Percentiles rank a stretch among this genome's conserved stretches.
Conservation (phyloP, 2,888 invertebrate species). For the Rhagonycha fulva region DNA sequence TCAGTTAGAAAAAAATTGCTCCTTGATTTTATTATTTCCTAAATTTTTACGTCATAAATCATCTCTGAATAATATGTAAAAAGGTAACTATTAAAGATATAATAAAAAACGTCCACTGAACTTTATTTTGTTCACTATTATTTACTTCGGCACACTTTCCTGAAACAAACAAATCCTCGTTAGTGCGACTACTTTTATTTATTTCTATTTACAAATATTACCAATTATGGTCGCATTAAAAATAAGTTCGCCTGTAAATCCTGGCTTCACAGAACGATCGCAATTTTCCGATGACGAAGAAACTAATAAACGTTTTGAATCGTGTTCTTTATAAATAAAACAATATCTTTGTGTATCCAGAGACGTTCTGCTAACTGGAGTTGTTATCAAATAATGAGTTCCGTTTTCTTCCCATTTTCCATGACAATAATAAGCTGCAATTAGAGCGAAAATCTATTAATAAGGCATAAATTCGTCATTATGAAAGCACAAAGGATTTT, state of each 20-base stretch:
- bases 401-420: slow-evolving; percentile 89
- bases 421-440: slow-evolving; percentile 83
- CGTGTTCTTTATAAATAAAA: slow-evolving; percentile 73
- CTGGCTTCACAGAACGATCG: slow-evolving; percentile 60
- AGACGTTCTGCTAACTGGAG: slow-evolving; percentile 70
- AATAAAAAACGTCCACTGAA: slow-evolving; percentile 27
- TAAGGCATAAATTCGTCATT: neutral
- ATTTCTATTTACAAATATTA: slow-evolving; percentile 46
- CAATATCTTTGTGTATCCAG: slow-evolving; percentile 72
- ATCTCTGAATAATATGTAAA: slow-evolving; percentile 23
- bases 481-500: neutral
- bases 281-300: slow-evolving; percentile 69
- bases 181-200: neutral
- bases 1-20: slow-evolving; percentile 30
- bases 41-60: slow-evolving; percentile 25
- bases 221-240: slow-evolving; percentile 74
- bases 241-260: slow-evolving; percentile 63
- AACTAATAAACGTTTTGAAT: slow-evolving; percentile 59
- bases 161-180: slow-evolving; percentile 47
- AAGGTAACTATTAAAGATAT: slow-evolving; percentile 23
- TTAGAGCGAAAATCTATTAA: neutral
- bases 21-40: slow-evolving; percentile 26
- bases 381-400: slow-evolving; percentile 83
- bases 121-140: slow-evolving; percentile 39
- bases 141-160: slow-evolving; percentile 66